phyloP scores from a whole-genome alignment of 1,140 invertebrate genomes.

The Anoplophora glabripennis region DNA sequence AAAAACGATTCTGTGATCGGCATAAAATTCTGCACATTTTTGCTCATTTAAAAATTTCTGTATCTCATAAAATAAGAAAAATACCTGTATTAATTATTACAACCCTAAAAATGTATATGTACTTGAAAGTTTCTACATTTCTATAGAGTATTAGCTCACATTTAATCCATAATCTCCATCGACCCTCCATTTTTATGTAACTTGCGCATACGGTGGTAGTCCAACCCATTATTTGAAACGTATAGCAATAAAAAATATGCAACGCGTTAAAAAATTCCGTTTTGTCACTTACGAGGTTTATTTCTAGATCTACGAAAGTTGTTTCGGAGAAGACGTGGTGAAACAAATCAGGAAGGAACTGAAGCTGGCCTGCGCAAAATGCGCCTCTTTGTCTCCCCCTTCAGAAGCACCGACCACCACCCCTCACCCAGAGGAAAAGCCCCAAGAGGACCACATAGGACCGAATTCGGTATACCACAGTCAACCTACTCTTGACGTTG shows the following conservation, averaged over 20 bases:
- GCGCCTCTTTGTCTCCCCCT: slow-evolving; percentile 49
- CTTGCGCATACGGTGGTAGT: not conserved
- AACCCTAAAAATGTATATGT: no score
- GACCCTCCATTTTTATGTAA: no score
- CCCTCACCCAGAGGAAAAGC: slow-evolving; percentile 47
- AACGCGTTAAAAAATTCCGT: not conserved
- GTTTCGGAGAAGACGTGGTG: slow-evolving; percentile 62
- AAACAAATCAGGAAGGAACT: slow-evolving; percentile 65
- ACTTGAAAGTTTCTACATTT: no score
- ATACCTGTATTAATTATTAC: no score
- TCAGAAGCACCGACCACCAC: slow-evolving; percentile 46
- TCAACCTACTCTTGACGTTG: slow-evolving; percentile 46
- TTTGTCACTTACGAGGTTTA: not conserved
- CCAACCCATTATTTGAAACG: not conserved
- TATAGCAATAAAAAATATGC: not conserved
- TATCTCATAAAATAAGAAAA: no score
- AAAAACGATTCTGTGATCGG: no score
- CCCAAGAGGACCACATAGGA: slow-evolving; percentile 34
- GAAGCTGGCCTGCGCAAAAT: slow-evolving; percentile 61
- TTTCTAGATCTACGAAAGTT: slow-evolving; percentile 63
- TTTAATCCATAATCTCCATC: no score
- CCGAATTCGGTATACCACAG: slow-evolving; percentile 33
- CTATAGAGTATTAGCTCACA: no score
- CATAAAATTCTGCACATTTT: no score
- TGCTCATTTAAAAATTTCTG: no score